Percentiles rank a stretch among this genome's conserved stretches.
Evolutionary conservation across 2,113 vertebrate species (phyloP).

Genomic region (Melanerpes aurifrons): DNA sequence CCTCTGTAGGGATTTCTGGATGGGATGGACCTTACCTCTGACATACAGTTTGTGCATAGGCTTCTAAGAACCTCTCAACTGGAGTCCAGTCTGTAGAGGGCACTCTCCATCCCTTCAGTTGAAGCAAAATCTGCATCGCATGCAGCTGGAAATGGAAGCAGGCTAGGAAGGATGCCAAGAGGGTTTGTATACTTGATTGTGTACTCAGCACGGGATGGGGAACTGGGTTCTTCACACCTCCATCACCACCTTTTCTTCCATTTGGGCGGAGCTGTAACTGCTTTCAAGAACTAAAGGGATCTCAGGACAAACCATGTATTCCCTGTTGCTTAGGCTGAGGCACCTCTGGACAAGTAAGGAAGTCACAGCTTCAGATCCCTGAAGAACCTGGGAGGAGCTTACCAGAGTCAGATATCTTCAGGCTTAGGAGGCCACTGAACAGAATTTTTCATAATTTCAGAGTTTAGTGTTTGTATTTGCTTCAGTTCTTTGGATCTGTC

Average conservation of each 20-base stretch:
- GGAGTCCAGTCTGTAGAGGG: background rate
- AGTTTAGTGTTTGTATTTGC: background rate
- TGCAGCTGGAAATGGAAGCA: background rate
- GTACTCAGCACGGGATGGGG: background rate
- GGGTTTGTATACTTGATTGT: background rate
- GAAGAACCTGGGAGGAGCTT: background rate
- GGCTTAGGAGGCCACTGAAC: background rate
- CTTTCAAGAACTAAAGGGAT: background rate
- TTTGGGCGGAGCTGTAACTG: background rate
- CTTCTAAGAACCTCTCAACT: background rate
- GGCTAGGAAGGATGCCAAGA: background rate
- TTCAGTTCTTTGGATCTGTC: background rate
- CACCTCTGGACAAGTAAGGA: background rate
- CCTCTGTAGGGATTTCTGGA: background rate
- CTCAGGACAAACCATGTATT: background rate
- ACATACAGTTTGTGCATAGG: background rate
- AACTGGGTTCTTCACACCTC: background rate
- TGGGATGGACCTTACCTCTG: background rate
- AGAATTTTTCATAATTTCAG: background rate
- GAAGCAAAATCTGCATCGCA: background rate
- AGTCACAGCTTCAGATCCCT: background rate
- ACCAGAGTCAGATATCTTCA: background rate
- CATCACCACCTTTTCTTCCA: background rate
- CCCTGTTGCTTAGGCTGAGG: background rate
- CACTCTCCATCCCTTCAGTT: background rate